A percentile compares a stretch with the other conserved stretches of the same genome.
These are phyloP conservation scores for Columbina picui DNA, from an alignment of 2,113 vertebrate genomes.

Conservation along the genomic window DNA sequence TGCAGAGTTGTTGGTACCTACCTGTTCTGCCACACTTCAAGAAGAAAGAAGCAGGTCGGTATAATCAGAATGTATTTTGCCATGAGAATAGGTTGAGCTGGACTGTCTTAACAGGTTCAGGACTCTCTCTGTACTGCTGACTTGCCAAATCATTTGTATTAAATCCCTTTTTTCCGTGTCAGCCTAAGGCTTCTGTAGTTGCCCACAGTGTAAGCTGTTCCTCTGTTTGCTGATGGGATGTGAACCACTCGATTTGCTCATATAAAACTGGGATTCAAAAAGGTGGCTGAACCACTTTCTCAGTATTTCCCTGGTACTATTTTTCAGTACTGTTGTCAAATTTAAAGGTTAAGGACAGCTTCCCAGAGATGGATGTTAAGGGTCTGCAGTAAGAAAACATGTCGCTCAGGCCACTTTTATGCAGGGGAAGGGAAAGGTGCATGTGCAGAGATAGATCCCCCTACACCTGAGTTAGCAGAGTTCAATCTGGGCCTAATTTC, in stretches of 20 bases:
- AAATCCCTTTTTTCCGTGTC: background rate
- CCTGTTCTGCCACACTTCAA: fast-evolving
- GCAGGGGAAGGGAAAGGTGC: background rate
- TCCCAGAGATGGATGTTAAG: background rate
- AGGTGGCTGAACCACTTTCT: background rate
- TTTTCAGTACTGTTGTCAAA: background rate
- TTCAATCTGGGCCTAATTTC: background rate
- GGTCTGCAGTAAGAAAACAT: background rate
- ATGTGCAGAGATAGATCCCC: background rate
- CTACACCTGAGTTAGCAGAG: background rate
- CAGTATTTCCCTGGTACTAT: background rate
- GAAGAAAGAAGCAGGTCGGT: background rate
- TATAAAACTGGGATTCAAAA: background rate
- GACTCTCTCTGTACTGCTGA: background rate
- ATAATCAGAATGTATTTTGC: background rate
- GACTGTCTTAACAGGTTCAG: background rate
- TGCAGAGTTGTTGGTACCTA: background rate
- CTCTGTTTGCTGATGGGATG: background rate
- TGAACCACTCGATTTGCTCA: background rate
- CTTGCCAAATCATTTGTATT: background rate
- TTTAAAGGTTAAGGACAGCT: background rate
- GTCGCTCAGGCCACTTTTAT: background rate
- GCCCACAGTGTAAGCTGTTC: background rate
- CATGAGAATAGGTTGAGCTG: background rate
- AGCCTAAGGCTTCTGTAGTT: background rate